A percentile compares a stretch with the other conserved stretches of the same genome.
Conservation (phyloP, 2,888 invertebrate genomes). For the Caenorhabditis angaria region DNA sequence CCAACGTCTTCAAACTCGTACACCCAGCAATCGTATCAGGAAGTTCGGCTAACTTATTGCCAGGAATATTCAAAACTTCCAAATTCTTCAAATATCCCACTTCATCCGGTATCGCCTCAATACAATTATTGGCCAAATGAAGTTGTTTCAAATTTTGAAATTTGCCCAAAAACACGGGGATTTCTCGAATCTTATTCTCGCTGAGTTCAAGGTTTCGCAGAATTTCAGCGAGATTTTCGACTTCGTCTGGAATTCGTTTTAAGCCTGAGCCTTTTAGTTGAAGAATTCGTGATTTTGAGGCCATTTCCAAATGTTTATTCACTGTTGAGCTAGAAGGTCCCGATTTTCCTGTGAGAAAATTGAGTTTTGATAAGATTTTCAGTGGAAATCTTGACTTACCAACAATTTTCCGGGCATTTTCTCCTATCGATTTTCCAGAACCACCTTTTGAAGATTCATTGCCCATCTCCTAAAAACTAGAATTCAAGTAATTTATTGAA, state of each 20-base stretch:
- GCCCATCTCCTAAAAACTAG: conserved; percentile 44
- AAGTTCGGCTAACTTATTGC: conserved; percentile 73
- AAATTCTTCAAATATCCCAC: conserved; percentile 75
- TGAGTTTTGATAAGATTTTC: background rate
- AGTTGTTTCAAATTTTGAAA: conserved; percentile 75
- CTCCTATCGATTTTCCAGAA: conserved; percentile 22
- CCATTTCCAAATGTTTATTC: conserved; percentile 91
- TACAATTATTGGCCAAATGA: conserved; percentile 75
- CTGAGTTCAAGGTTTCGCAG: conserved; percentile 90
- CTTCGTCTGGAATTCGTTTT: conserved; percentile 76
- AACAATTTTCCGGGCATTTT: conserved; percentile 26
- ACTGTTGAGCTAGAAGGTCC: conserved; percentile 74
- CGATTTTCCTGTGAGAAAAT: conserved; percentile 47
- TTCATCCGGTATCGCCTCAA: conserved; percentile 74
- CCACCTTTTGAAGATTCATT: conserved; percentile 52
- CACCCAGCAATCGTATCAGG: conserved; percentile 72
- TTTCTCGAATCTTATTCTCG: conserved; percentile 83
- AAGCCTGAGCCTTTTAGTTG: conserved; percentile 86
- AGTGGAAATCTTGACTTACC: too few species aligned
- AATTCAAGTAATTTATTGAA: background rate
- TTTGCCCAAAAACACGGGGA: conserved; percentile 76
- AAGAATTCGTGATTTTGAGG: conserved; percentile 91
- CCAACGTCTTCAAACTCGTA: conserved; percentile 76
- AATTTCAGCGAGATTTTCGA: conserved; percentile 74
- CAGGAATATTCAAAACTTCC: conserved; percentile 74